Evolutionary conservation across 1,140 invertebrate species (phyloP).

Genomic region (Ceratosolen solmsi): DNA sequence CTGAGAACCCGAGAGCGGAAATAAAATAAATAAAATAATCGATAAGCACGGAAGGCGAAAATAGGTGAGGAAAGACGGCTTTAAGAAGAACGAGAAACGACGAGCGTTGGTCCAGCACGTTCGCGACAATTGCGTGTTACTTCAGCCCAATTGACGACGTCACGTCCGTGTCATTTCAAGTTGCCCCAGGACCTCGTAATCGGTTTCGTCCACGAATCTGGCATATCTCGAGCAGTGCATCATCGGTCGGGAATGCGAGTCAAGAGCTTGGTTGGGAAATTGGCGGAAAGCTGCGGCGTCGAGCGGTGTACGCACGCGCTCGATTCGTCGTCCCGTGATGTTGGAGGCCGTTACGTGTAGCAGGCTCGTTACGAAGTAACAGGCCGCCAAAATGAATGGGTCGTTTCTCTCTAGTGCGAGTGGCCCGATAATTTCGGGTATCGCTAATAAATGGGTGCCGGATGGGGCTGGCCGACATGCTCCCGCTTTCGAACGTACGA

Average conservation of each 20-base stretch:
- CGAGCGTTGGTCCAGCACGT: not conserved
- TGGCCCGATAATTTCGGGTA: not conserved
- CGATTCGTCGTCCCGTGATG: not conserved
- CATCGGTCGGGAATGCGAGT: slow-evolving; percentile 1
- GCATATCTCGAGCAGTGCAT: not conserved
- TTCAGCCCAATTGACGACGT: slow-evolving; percentile 6
- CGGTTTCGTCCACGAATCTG: not conserved
- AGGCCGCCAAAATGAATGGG: not conserved
- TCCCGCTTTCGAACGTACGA: not conserved
- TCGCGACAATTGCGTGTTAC: not conserved
- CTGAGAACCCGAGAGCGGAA: too few species aligned
- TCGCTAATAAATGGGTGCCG: not conserved
- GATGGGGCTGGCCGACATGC: not conserved
- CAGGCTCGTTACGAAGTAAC: not conserved
- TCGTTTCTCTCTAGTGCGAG: not conserved
- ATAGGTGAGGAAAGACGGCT: too few species aligned
- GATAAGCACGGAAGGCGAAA: too few species aligned
- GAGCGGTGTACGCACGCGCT: too few species aligned
- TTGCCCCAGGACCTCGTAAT: not conserved
- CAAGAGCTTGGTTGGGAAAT: not conserved
- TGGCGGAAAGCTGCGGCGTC: not conserved
- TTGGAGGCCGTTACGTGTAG: not conserved
- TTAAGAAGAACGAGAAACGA: too few species aligned
- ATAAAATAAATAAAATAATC: too few species aligned
- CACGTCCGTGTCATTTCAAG: not conserved